phyloP scores from a whole-genome alignment of 2,888 invertebrate genomes.

The Drosophila barbarae region DNA sequence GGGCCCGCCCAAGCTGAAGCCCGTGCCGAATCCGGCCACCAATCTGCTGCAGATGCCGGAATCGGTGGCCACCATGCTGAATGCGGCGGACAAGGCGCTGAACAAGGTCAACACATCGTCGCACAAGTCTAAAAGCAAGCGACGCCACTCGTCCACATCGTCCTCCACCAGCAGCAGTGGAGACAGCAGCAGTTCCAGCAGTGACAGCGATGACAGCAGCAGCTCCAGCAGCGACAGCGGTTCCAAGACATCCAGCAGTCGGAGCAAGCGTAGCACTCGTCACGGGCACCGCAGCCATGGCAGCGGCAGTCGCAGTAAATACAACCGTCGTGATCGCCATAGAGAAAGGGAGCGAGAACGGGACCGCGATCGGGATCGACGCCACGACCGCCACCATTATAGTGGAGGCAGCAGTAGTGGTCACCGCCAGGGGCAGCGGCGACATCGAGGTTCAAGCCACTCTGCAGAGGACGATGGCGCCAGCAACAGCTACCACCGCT shows the following conservation, averaged over 20 bases:
- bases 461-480: slow-evolving; percentile 60
- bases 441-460: slow-evolving; percentile 63
- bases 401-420: slow-evolving; percentile 26
- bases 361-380: slow-evolving; percentile 33
- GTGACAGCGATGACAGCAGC: slow-evolving; percentile 32
- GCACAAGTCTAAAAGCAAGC: slow-evolving; percentile 44
- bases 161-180: slow-evolving; percentile 52
- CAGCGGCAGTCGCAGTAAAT: slow-evolving; percentile 40
- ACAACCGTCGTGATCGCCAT: slow-evolving; percentile 31
- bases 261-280: slow-evolving; percentile 27
- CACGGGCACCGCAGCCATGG: slow-evolving; percentile 29
- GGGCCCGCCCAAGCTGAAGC: slow-evolving; percentile 43
- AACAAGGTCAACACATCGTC: slow-evolving; percentile 60
- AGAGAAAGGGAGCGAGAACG: slow-evolving; percentile 44
- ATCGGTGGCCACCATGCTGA: slow-evolving; percentile 55
- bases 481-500: slow-evolving; percentile 40
- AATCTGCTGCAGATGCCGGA: slow-evolving; percentile 64
- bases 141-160: slow-evolving; percentile 54
- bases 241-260: slow-evolving; percentile 35
- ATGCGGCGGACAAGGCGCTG: slow-evolving; percentile 69
- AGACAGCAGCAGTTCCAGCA: slow-evolving; percentile 36
- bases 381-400: slow-evolving; percentile 30
- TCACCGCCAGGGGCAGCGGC: slow-evolving; percentile 31
- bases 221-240: slow-evolving; percentile 38
- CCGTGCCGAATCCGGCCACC: slow-evolving; percentile 58